These are phyloP conservation scores for Chelonia mydas DNA, from an alignment of 2,797 vertebrate genomes.

Conservation along the genomic window DNA sequence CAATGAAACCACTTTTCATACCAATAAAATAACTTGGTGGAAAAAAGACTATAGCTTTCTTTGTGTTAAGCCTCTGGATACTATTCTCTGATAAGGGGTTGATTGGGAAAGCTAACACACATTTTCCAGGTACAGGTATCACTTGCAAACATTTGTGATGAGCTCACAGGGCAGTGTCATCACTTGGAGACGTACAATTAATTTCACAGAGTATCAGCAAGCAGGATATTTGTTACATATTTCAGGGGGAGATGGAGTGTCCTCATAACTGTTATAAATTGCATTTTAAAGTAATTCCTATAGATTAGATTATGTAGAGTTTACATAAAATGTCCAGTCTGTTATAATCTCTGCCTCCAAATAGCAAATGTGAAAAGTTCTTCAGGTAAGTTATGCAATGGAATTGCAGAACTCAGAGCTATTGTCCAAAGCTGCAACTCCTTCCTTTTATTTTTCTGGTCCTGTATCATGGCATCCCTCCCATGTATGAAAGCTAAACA, in stretches of 20 bases:
- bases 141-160: neutral
- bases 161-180: neutral
- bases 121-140: too few species aligned
- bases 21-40: neutral
- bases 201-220: neutral
- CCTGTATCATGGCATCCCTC: neutral
- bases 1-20: neutral
- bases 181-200: neutral
- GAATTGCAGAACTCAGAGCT: neutral
- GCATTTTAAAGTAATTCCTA: neutral
- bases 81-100: neutral
- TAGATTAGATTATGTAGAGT: neutral
- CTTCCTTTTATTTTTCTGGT: neutral
- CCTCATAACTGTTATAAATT: neutral
- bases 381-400: neutral
- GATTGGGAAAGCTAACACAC: neutral
- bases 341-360: neutral
- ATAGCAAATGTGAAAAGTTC: neutral
- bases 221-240: neutral
- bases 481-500: neutral
- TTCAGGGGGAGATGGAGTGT: neutral
- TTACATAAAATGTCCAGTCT: neutral
- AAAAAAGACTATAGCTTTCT: neutral
- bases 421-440: neutral
- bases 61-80: neutral